Base-by-base conservation (phyloP, 2,888 invertebrate species). In the Sarcophaga carnaria region DNA sequence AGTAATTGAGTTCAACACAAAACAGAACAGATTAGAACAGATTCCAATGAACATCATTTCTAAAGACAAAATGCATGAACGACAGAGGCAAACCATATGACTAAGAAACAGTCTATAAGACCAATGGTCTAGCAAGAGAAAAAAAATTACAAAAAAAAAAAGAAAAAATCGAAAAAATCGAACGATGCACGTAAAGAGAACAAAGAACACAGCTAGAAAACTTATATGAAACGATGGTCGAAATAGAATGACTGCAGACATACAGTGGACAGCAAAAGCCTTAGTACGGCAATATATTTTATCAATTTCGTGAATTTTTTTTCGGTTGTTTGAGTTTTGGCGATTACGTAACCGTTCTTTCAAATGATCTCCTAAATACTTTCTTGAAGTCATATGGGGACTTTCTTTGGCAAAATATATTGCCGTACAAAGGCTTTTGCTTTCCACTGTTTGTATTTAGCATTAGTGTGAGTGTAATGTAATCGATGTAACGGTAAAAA, bases 401-500 rank as follows among this genome's bases (percentile, higher is more conserved):
- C 22, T 22, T 22, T 22, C 22, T 22, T 22, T 22, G 22, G 22
- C 1, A 22, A 22, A 22, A 22, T 22, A 22, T 22, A 22, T 22
- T 22, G 22, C 22, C 22, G 22, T 22, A 22, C 22, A 1, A 22
- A 22, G 22, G 22, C 22, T 22, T 22, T 22, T 22, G 22, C 22
- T 22, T 22, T 22, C 22, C 22, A 22, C 22, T 22, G 22, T 22
- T 22, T 22, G 22, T 22, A 54, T 54, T 3, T 54, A 17, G 17
- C 5, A 54, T 54, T 54, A 54, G 10, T 54, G 14, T 54, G 17
- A 54, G 17, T 54, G 47, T 37, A 60, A 78, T 72, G 20, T 67
- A 54, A 12, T 54, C 54, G 54, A 80, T 88, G 79, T 74, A 88
- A 88, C 22, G 14, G 64, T 37, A 80, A 60, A 88, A 83, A 88